Base-by-base conservation (phyloP, 2,113 vertebrate species). In the Trematomus loennbergii region DNA sequence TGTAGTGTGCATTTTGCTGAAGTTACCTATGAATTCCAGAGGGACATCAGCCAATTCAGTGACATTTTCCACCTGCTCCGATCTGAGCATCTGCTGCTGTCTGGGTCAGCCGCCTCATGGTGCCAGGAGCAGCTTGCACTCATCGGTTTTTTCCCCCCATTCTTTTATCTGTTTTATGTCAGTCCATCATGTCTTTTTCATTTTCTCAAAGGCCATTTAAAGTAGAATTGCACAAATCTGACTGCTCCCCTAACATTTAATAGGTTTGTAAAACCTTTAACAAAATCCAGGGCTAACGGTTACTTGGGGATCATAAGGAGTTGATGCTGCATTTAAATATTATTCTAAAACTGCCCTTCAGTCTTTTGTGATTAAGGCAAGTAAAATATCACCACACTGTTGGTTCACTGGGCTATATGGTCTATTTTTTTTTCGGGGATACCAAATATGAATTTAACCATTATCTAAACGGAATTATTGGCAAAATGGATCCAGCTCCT, bases 51-150 rank as follows among this genome's bases (percentile, higher is more conserved):
- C 64, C 43, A 55, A 33, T 72, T 72, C 48, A 49, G 17, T 72
- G 74, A 73, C 73, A 85, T 85, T 81, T 81, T 20, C 63, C 78
- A 81, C 63, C 68, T 81, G 83, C 64, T 78, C 43, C 17, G 2
- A 43, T 81, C 62, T 58, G 48, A 77, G 53, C 69, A 78, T 66
- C 69, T 77, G 74, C 67, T 67, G 53, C 61, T 67, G 59, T 67
- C 67, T 72, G 49, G 74, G 52, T 70, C 58, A 78, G 74, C 54
- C 6, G 36, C 36, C 29, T 69, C 69, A 57, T 17, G 57, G 57
- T 63, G 75, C n/a, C 40, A 78, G 45, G 3, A 49, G 58, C 20
- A 58, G 61, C 55, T 59, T 55, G 18, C 11, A n/a, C 53, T 65
- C 43, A 7, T 55, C 8, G 12, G 15, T 60, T 18, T 49, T 33